These are phyloP conservation scores for Ailuropoda melanoleuca DNA, from an alignment of 2,113 vertebrate species.

Conservation along the genomic window DNA sequence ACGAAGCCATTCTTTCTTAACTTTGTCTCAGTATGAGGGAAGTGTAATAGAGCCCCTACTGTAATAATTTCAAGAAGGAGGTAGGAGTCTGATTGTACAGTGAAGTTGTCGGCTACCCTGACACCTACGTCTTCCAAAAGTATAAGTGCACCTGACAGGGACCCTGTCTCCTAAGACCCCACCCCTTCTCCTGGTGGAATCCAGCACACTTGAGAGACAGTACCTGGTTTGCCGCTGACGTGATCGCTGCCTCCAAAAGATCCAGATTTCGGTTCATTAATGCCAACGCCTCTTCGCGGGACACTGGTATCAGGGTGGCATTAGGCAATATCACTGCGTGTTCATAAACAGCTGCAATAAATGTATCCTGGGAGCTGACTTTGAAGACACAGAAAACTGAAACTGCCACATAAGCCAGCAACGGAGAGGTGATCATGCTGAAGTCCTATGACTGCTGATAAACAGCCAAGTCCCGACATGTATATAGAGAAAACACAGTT, in stretches of 20 bases:
- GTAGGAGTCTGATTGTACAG: not conserved
- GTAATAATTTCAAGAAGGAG: not conserved
- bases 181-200: not conserved
- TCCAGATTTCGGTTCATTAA: constrained; percentile 68
- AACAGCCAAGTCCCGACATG: not conserved
- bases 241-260: constrained; percentile 46
- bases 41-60: not conserved
- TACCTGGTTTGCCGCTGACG: constrained; percentile 68
- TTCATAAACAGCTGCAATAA: constrained; percentile 72
- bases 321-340: constrained; percentile 56
- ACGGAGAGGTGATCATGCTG: constrained; percentile 31
- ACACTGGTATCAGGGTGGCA: not conserved
- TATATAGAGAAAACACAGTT: not conserved
- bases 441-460: constrained; percentile 17
- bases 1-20: not conserved
- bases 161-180: not conserved
- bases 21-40: not conserved
- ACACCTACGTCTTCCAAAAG: not conserved
- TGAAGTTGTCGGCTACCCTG: not conserved
- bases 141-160: no score
- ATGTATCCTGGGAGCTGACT: constrained; percentile 51
- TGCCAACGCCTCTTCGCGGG: constrained; percentile 16
- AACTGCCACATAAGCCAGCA: not conserved
- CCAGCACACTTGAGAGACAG: not conserved
- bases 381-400: not conserved